Conservation (phyloP, 1,140 invertebrate species). For the Branchinecta lindahli region DNA sequence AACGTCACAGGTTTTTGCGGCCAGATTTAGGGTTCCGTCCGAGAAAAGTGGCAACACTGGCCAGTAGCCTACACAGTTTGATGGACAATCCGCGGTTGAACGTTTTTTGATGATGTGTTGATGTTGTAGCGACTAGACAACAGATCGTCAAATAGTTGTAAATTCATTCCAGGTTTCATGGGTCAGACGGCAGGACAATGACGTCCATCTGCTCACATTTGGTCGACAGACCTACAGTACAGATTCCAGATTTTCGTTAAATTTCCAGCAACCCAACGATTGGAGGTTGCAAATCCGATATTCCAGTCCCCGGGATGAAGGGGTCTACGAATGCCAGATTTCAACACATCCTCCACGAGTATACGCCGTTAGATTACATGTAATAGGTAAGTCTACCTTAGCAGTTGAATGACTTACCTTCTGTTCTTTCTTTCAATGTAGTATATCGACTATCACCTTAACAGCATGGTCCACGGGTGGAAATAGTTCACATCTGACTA, state of each 20-base stretch:
- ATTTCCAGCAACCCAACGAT: conserved; percentile 56
- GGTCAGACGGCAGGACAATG: conserved; percentile 51
- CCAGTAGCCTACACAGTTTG: no score
- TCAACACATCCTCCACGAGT: conserved; percentile 57
- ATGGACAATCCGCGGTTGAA: neutral
- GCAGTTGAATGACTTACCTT: no score
- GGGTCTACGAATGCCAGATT: conserved; percentile 61
- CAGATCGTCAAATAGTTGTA: no score
- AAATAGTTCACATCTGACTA: no score
- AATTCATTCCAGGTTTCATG: conserved; percentile 45
- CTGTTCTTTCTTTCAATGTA: no score
- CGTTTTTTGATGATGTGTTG: neutral
- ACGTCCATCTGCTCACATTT: conserved; percentile 55
- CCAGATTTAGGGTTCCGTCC: no score
- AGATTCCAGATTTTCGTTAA: conserved; percentile 55
- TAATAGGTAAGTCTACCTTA: conserved; percentile 43
- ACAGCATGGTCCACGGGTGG: no score
- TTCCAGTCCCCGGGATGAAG: conserved; percentile 53
- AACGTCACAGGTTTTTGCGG: no score
- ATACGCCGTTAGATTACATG: conserved; percentile 48
- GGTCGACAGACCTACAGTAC: conserved; percentile 59
- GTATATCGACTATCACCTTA: no score
- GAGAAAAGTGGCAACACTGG: conserved; percentile 13
- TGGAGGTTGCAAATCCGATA: conserved; percentile 57
- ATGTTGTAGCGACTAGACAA: no score